These are phyloP conservation scores for Calephelis virginiensis DNA, from an alignment of 1,140 invertebrate genomes.

Conservation along the genomic window DNA sequence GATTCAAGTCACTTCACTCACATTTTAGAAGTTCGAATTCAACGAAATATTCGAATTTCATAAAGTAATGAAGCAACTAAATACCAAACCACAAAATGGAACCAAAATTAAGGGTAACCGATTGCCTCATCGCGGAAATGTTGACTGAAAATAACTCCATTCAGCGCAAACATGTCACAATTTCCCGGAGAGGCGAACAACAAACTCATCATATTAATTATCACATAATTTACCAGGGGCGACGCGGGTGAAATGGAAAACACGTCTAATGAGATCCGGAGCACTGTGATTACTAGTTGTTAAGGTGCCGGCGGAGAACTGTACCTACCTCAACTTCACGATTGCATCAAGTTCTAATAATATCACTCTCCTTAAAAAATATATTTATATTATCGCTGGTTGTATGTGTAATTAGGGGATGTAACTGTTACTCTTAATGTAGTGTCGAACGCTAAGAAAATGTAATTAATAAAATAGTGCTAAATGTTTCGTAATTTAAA, in stretches of 20 bases:
- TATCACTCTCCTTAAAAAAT: too few relatives aligned
- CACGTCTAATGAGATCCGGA: conserved; percentile 5
- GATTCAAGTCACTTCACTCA: too few relatives aligned
- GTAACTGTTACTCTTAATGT: too few relatives aligned
- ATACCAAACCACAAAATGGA: background rate
- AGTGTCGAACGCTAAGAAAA: too few relatives aligned
- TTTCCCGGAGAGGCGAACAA: background rate
- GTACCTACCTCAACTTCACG: too few relatives aligned
- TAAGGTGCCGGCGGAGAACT: conserved; percentile 8
- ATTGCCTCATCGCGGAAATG: conserved; percentile 5
- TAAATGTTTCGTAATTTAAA: too few relatives aligned
- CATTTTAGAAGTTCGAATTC: too few relatives aligned
- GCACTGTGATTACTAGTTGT: conserved; percentile 11
- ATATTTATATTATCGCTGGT: too few relatives aligned
- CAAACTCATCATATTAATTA: conserved; percentile 18
- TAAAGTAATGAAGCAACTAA: background rate
- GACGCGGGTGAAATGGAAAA: conserved; percentile 8
- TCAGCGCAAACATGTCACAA: conserved; percentile 7
- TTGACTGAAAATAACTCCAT: conserved; percentile 1
- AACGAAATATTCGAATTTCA: too few relatives aligned
- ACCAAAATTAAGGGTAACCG: background rate
- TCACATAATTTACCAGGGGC: conserved; percentile 14
- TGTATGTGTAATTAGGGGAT: too few relatives aligned
- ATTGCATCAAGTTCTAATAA: too few relatives aligned
- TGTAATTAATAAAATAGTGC: too few relatives aligned